Conservation (phyloP, 2,113 vertebrate species). For the Elephas maximus region DNA sequence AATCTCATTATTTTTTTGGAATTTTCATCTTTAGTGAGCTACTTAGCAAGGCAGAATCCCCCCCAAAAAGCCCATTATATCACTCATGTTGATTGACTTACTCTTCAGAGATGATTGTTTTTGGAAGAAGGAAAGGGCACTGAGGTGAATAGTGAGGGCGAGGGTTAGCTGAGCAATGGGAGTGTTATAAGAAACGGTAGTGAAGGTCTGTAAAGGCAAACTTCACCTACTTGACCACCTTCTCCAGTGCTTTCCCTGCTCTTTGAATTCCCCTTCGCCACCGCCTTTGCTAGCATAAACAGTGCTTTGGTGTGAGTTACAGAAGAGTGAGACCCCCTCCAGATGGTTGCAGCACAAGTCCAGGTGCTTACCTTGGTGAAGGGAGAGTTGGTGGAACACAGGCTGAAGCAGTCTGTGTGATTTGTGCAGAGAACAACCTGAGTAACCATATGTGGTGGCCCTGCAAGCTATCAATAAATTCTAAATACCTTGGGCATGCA, state of each 20-base stretch:
- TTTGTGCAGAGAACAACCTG: neutral
- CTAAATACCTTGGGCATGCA: neutral
- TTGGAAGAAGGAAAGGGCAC: neutral
- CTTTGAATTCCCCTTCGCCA: neutral
- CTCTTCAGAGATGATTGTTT: neutral
- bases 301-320: neutral
- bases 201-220: neutral
- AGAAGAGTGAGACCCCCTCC: neutral
- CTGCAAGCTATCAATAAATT: neutral
- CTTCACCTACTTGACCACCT: neutral
- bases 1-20: neutral
- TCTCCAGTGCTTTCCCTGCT: neutral
- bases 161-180: neutral
- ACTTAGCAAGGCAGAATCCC: neutral
- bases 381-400: no score
- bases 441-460: neutral
- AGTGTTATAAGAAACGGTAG: neutral
- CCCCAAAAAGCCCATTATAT: neutral
- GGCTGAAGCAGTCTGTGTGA: neutral
- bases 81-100: neutral
- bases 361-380: neutral
- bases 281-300: neutral
- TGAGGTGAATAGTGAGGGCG: neutral
- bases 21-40: neutral
- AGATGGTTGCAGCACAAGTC: neutral